phyloP scores from a whole-genome alignment of 2,113 vertebrate species.

The Boleophthalmus pectinirostris region DNA sequence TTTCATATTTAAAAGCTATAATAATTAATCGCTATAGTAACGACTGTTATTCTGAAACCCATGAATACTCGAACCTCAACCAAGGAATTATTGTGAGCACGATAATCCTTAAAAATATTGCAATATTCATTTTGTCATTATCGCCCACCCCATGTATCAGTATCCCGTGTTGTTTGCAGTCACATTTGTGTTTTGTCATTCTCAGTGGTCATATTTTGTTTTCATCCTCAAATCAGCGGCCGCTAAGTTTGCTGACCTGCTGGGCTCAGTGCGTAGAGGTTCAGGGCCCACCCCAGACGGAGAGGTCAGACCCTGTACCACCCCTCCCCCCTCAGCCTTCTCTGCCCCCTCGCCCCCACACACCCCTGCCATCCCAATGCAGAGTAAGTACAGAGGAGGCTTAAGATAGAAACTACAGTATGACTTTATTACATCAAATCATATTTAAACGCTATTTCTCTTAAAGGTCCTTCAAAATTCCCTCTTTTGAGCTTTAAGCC shows the following conservation, averaged over 20 bases:
- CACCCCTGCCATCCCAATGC: slow-evolving; percentile 76
- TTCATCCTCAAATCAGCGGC: slow-evolving; percentile 56
- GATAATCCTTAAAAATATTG: neutral
- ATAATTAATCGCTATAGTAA: too few relatives aligned
- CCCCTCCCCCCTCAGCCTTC: slow-evolving; percentile 53
- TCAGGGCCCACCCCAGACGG: slow-evolving; percentile 77
- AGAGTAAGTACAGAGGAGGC: slow-evolving; percentile 78
- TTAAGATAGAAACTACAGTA: neutral
- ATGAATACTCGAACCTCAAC: too few relatives aligned
- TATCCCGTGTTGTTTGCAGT: neutral
- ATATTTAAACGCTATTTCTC: too few relatives aligned
- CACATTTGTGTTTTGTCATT: neutral
- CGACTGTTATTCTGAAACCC: too few relatives aligned
- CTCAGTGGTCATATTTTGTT: slow-evolving; percentile 2
- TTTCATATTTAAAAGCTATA: too few relatives aligned
- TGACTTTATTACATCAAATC: too few relatives aligned
- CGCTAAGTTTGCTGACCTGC: slow-evolving; percentile 80
- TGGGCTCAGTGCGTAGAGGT: slow-evolving; percentile 79
- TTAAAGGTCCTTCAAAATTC: too few relatives aligned
- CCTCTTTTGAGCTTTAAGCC: too few relatives aligned
- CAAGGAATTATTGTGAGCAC: neutral
- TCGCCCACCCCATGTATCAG: neutral
- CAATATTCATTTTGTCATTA: neutral
- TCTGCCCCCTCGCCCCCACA: slow-evolving; percentile 67
- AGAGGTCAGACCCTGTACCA: slow-evolving; percentile 67